These are phyloP conservation scores for Rhynchonycteris naso DNA, from an alignment of 2,797 vertebrate species.

Conservation along the genomic window DNA sequence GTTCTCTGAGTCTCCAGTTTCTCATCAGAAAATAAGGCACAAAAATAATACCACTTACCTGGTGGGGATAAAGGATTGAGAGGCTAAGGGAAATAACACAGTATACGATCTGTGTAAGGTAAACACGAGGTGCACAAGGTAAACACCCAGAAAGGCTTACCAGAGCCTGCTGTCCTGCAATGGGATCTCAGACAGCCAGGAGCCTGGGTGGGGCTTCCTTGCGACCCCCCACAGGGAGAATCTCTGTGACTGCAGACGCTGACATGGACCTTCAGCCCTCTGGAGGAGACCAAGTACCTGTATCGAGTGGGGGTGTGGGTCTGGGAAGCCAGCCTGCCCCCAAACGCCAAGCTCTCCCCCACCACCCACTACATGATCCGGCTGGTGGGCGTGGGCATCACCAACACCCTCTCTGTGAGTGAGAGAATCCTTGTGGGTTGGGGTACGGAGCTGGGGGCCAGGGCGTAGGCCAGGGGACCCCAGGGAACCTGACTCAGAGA, in stretches of 20 bases:
- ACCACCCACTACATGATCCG: conserved; percentile 82
- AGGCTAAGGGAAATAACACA: not conserved
- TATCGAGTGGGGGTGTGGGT: conserved; percentile 88
- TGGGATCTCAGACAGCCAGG: not conserved
- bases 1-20: conserved; percentile 20
- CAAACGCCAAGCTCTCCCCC: conserved; percentile 15
- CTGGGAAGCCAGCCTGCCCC: conserved; percentile 85
- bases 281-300: conserved; percentile 87
- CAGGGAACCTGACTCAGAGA: not conserved
- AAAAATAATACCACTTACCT: not conserved
- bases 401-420: conserved; percentile 89
- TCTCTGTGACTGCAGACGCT: conserved; percentile 87
- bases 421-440: fast-evolving
- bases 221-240: not conserved
- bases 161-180: not conserved
- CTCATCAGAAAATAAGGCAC: not conserved
- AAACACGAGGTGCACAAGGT: not conserved
- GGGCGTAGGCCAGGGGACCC: not conserved
- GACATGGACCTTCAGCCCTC: conserved; percentile 92
- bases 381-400: conserved; percentile 88
- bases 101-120: fast-evolving
- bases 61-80: not conserved
- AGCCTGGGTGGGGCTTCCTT: not conserved
- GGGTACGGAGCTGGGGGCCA: too few relatives aligned
- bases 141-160: not conserved